phyloP scores from a whole-genome alignment of 2,797 vertebrate species.

The Phoxinus dragarum region DNA sequence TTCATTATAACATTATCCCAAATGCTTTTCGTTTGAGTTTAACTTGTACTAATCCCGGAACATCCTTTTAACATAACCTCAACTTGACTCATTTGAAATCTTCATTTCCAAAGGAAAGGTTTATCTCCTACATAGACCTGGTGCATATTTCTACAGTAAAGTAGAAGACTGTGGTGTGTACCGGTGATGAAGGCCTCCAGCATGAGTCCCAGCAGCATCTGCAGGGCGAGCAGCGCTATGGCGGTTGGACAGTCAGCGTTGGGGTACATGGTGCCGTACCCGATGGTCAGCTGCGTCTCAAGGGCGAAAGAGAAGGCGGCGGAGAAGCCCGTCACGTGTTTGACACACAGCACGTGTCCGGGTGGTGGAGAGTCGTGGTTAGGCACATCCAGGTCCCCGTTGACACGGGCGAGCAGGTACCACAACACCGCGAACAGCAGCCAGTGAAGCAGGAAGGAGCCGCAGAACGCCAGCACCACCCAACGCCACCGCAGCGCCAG shows the following conservation, averaged over 20 bases:
- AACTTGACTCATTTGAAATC: not conserved
- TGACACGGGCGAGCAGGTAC: constrained; percentile 94
- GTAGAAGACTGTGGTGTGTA: constrained; percentile 66
- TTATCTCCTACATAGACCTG: not conserved
- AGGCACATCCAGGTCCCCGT: constrained; percentile 89
- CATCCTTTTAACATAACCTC: not conserved
- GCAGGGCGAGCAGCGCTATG: constrained; percentile 92
- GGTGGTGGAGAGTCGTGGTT: constrained; percentile 89
- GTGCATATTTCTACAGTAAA: not conserved
- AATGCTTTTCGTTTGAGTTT: not conserved
- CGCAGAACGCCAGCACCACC: constrained; percentile 92
- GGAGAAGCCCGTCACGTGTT: constrained; percentile 94
- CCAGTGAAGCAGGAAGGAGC: constrained; percentile 95
- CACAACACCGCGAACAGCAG: constrained; percentile 95
- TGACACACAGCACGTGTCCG: constrained; percentile 95
- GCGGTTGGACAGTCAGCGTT: constrained; percentile 95
- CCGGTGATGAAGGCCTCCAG: constrained; percentile 98
- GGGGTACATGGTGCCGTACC: constrained; percentile 98
- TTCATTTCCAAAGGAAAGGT: not conserved
- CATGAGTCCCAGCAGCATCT: constrained; percentile 99
- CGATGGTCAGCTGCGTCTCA: constrained; percentile 99
- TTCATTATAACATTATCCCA: not conserved
- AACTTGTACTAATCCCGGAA: not conserved
- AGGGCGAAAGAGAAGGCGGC: constrained; percentile 97
- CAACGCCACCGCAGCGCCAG: constrained; percentile 97